These are phyloP conservation scores for Brienomyrus longianalis DNA, from an alignment of 2,113 vertebrate species.

Conservation along the genomic window DNA sequence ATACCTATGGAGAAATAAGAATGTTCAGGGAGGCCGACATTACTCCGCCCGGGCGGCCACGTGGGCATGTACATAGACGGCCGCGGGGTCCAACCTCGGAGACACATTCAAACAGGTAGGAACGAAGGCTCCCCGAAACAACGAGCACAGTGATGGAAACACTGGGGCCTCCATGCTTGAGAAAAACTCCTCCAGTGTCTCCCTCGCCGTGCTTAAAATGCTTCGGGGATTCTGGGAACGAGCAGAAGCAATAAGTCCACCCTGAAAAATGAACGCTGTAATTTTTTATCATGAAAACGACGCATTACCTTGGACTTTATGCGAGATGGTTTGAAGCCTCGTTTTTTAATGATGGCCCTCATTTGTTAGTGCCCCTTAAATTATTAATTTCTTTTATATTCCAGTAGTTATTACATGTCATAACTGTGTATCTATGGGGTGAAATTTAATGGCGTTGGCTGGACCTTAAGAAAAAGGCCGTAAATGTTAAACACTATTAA, in stretches of 20 bases:
- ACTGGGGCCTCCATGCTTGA: constrained; percentile 73
- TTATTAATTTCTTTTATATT: constrained; percentile 99
- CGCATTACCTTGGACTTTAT: constrained; percentile 98
- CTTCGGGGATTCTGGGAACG: constrained; percentile 90
- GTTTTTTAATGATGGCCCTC: constrained; percentile 98
- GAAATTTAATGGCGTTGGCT: constrained; percentile 98
- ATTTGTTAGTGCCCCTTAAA: constrained; percentile 99
- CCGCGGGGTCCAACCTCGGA: neutral
- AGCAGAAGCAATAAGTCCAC: constrained; percentile 98
- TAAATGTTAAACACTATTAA: constrained; percentile 85
- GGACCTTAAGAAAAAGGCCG: constrained; percentile 88
- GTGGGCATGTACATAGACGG: neutral
- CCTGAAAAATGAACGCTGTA: constrained; percentile 99
- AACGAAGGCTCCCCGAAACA: neutral
- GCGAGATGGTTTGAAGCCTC: constrained; percentile 95
- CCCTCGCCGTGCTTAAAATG: constrained; percentile 84
- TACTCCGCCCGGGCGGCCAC: neutral
- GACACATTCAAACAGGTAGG: neutral
- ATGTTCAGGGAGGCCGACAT: neutral
- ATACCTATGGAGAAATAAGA: neutral
- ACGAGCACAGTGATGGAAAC: constrained; percentile 70
- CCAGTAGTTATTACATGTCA: constrained; percentile 99
- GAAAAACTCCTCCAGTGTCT: constrained; percentile 80
- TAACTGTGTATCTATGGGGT: constrained; percentile 98
- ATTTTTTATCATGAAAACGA: constrained; percentile 90